These are phyloP conservation scores for Lithophane semibrunnea DNA, from an alignment of 2,888 invertebrate species.

Conservation along the genomic window DNA sequence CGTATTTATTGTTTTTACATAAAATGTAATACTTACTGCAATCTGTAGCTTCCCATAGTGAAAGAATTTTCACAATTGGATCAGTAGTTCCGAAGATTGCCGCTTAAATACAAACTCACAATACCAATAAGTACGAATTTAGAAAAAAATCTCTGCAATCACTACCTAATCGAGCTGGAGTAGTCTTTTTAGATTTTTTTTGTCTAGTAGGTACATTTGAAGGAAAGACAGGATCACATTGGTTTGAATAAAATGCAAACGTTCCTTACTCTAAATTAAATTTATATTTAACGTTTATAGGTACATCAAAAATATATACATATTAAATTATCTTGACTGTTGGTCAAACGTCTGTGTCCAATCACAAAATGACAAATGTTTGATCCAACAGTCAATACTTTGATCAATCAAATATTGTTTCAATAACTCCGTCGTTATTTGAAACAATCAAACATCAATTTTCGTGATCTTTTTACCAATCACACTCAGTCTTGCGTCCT, in stretches of 20 bases:
- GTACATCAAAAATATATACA: slow-evolving; percentile 67
- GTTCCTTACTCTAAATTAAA: slow-evolving; percentile 68
- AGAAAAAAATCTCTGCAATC: no score
- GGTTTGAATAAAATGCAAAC: slow-evolving; percentile 61
- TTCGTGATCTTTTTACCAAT: slow-evolving; percentile 64
- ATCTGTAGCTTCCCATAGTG: not conserved
- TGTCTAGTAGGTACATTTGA: not conserved
- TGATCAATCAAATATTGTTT: slow-evolving; percentile 45
- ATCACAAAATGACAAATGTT: slow-evolving; percentile 42
- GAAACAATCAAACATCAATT: slow-evolving; percentile 52
- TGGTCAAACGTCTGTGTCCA: slow-evolving; percentile 43
- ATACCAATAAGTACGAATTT: no score
- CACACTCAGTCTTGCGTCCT: slow-evolving; percentile 83
- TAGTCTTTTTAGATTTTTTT: not conserved
- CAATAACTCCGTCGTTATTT: slow-evolving; percentile 30
- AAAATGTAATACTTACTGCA: no score
- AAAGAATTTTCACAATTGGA: not conserved
- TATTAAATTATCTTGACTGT: slow-evolving; percentile 52
- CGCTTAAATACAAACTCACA: not conserved
- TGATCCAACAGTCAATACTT: slow-evolving; percentile 49
- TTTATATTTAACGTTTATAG: slow-evolving; percentile 63
- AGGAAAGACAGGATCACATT: not conserved
- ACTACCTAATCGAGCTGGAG: not conserved
- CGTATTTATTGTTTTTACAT: no score
- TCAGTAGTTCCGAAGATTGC: not conserved